These are phyloP conservation scores for Venustaconcha ellipsiformis DNA, from an alignment of 1,140 invertebrate species.

Conservation along the genomic window DNA sequence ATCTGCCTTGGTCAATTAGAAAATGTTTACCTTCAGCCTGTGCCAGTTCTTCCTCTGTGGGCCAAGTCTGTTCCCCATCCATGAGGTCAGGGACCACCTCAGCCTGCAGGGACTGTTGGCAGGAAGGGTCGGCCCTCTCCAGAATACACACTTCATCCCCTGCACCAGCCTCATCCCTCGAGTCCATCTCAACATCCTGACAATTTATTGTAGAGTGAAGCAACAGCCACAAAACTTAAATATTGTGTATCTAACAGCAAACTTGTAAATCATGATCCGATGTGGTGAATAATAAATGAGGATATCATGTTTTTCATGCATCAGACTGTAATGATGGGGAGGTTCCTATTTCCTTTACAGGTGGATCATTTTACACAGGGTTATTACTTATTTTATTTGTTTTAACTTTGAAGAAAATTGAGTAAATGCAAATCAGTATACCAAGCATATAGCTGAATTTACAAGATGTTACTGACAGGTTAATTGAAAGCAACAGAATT, in stretches of 20 bases:
- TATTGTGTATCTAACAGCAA: neutral
- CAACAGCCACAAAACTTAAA: neutral
- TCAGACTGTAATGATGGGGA: neutral
- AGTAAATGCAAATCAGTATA: too few species aligned
- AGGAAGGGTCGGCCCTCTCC: slow-evolving; percentile 76
- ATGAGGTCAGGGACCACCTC: slow-evolving; percentile 90
- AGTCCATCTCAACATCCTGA: slow-evolving; percentile 62
- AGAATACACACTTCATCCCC: slow-evolving; percentile 70
- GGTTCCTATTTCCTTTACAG: too few species aligned
- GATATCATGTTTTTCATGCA: neutral
- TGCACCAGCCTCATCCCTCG: slow-evolving; percentile 47
- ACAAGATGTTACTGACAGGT: too few species aligned
- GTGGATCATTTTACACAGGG: too few species aligned
- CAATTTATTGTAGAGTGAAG: neutral
- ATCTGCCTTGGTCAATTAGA: too few species aligned
- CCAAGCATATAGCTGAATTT: too few species aligned
- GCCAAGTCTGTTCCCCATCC: slow-evolving; percentile 97
- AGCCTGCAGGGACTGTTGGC: slow-evolving; percentile 80
- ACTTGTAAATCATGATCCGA: neutral
- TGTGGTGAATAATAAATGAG: neutral
- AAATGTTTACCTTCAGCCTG: slow-evolving; percentile 70
- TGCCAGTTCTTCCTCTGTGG: slow-evolving; percentile 89
- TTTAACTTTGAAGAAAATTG: too few species aligned
- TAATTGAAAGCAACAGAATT: too few species aligned
- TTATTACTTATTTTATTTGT: too few species aligned